phyloP scores from a whole-genome alignment of 2,888 invertebrate species.

The Molorchus minor region DNA sequence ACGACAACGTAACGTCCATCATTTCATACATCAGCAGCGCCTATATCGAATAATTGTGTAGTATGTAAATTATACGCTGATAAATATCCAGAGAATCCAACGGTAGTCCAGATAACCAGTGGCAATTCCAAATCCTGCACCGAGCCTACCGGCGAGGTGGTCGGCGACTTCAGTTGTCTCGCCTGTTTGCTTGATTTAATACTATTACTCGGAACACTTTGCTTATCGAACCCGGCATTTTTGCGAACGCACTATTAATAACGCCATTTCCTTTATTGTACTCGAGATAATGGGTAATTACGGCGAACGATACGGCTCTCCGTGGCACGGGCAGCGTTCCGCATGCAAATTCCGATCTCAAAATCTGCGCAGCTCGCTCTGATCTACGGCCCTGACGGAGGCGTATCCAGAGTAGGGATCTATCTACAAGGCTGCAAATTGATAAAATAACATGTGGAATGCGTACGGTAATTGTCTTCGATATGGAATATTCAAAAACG shows the following conservation, averaged over 20 bases:
- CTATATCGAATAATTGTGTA: conserved; percentile 59
- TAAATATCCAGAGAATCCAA: conserved; percentile 56
- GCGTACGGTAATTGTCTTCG: no score
- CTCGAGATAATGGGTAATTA: not conserved
- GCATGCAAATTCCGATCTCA: not conserved
- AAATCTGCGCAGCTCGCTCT: not conserved
- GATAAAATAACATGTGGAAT: no score
- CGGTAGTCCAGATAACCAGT: conserved; percentile 26
- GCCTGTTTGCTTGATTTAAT: conserved; percentile 32
- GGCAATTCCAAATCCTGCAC: conserved; percentile 23
- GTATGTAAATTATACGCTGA: conserved; percentile 58
- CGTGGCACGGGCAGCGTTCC: not conserved
- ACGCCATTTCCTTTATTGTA: conserved; percentile 5
- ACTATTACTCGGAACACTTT: conserved; percentile 36
- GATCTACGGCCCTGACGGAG: no score
- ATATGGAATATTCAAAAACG: no score
- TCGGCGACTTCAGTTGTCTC: conserved; percentile 34
- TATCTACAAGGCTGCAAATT: no score
- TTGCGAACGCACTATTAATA: conserved; percentile 12
- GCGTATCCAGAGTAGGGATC: no score
- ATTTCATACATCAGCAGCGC: conserved; percentile 14
- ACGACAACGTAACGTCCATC: conserved; percentile 7
- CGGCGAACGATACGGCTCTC: not conserved
- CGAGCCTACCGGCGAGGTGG: conserved; percentile 35
- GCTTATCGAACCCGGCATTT: conserved; percentile 30